Evolutionary conservation across 2,113 vertebrate genomes (phyloP), one percentile per base, ranked within the genome.

Genomic region (Hippocampus zosterae): DNA sequence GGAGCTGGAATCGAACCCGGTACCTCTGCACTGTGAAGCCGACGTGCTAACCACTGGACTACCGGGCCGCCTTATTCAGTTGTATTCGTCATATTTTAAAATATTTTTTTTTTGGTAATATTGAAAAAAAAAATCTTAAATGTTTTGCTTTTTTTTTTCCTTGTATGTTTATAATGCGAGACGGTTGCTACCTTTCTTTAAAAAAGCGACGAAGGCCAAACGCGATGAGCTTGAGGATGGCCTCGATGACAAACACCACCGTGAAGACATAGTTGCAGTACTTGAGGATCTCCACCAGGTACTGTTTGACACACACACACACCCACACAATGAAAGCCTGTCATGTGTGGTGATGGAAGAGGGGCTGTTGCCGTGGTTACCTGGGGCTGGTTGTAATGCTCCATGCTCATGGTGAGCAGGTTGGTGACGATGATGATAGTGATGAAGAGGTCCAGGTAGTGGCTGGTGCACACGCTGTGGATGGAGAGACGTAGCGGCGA

Each of bases 401-500:
- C 97, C 95, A 98, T 95, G 41, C 95, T 96, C 97, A 99, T 99
- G 55, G 97, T 98, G 87, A 99, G 91, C 79, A 99, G 95, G 18
- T 99, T 99, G 90, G 96, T 92, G 2, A 94, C 93, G 69, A 99
- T 99, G 91, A 97, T 96, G 87, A 97, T 93, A 11, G 96, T 98
- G 92, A 99, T 97, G 92, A 98, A 98, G 70, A 99, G 95, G 75
- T 99, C 97, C 42, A 99, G 87, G 77, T 99, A 98, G 90, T 97
- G 93, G 92, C 94, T 98, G 80, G 97, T 98, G 83, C 96, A 98
- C 70, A 98, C 83, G 0, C 90, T 93, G 88, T 99, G 97, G 77
- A 99, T 94, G 85, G 92, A 93, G 7, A 89, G 93, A 52, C 96
- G 92, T 0, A 92, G 64, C 0, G 95, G 95, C 0, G 94, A 94